A percentile compares a stretch with the other conserved stretches of the same genome.
Evolutionary conservation across 2,888 invertebrate genomes (phyloP).

Genomic region (Thecocarcelia acutangulata): DNA sequence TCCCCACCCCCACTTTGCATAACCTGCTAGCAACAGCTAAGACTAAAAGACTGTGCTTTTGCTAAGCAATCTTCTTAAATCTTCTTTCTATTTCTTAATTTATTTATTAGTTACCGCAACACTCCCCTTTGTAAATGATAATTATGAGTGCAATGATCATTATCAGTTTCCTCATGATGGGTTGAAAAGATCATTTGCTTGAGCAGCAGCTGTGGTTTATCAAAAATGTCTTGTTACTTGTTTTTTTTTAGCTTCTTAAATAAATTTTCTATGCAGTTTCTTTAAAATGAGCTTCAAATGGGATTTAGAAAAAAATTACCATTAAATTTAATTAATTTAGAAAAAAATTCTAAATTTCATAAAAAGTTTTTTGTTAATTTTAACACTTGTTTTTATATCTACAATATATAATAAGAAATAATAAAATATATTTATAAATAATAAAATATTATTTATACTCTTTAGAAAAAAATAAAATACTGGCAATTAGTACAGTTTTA

Average conservation of each 20-base stretch:
- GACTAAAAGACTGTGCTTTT: background rate
- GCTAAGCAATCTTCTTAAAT: background rate
- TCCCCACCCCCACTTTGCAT: no score
- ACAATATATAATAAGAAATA: background rate
- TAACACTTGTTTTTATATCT: conserved; percentile 56
- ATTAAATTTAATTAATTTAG: conserved; percentile 68
- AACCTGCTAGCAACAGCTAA: background rate
- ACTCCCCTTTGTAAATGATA: conserved; percentile 18
- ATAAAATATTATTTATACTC: no score
- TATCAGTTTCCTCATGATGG: conserved; percentile 28
- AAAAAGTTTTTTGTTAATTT: conserved; percentile 64
- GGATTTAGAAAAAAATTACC: conserved; percentile 22
- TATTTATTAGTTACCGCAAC: conserved; percentile 44
- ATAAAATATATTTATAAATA: conserved; percentile 57
- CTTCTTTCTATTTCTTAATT: conserved; percentile 10
- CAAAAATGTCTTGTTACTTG: background rate
- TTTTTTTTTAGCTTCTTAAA: conserved; percentile 3
- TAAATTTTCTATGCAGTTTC: conserved; percentile 15
- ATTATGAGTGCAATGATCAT: conserved; percentile 29
- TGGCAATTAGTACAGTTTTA: no score
- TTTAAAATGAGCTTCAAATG: conserved; percentile 2
- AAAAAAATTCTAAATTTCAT: conserved; percentile 50
- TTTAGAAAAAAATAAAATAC: background rate
- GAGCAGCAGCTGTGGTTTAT: conserved; percentile 32
- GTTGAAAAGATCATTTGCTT: conserved; percentile 41